phyloP scores from a whole-genome alignment of 2,797 vertebrate genomes.

The Nothura maculosa region DNA sequence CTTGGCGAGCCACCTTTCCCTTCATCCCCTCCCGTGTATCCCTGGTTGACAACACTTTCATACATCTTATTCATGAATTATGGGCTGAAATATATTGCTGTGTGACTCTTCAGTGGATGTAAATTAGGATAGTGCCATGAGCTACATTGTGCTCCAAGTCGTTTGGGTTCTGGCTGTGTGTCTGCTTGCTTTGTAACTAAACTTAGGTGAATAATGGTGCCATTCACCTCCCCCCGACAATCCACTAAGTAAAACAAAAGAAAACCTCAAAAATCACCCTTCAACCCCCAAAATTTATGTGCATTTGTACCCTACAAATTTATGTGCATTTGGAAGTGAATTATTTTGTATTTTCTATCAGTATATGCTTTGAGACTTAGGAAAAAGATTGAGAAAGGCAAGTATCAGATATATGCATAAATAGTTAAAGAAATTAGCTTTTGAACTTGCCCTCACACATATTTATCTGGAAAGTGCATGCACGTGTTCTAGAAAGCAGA shows the following conservation, averaged over 20 bases:
- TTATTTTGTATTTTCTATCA: neutral
- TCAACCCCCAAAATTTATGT: neutral
- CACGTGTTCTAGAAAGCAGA: neutral
- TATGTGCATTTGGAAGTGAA: neutral
- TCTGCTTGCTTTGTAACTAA: neutral
- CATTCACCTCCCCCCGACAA: no score
- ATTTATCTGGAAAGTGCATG: neutral
- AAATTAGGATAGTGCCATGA: neutral
- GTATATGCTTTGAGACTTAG: neutral
- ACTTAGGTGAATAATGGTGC: neutral
- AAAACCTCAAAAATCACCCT: neutral
- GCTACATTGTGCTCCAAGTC: neutral
- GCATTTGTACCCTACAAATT: neutral
- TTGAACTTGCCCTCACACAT: neutral
- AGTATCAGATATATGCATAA: neutral
- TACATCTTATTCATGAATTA: neutral
- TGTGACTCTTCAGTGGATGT: neutral
- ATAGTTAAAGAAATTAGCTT: neutral
- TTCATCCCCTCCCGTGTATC: neutral
- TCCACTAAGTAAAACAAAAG: neutral
- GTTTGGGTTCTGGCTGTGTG: neutral
- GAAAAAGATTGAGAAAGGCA: neutral
- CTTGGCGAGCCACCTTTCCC: accelerated
- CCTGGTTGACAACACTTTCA: neutral
- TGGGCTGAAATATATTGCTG: neutral